Evolutionary conservation across 92 coral and sea anemone species (phyloP).

Genomic region (Umimayanthus kanabou): DNA sequence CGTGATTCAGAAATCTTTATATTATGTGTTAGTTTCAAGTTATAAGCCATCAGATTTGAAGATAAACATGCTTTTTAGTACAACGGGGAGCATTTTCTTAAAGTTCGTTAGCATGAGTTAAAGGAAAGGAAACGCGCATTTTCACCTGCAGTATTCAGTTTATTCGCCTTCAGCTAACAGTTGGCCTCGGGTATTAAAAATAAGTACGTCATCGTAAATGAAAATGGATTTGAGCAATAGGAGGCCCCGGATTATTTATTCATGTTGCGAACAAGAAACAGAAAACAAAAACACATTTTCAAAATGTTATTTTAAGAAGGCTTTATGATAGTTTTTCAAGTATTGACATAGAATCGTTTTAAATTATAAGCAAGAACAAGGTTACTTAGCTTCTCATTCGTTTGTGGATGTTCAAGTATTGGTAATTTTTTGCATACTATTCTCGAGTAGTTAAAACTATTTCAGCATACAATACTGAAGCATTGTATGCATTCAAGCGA

Average conservation of each 20-base stretch:
- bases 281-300: not conserved
- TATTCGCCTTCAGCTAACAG: not conserved
- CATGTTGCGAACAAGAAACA: not conserved
- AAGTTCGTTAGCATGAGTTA: not conserved
- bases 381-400: too few species aligned
- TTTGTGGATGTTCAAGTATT: too few species aligned
- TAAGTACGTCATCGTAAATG: not conserved
- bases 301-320: not conserved
- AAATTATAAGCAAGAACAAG: not conserved
- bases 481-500: too few species aligned
- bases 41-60: conserved; percentile 1
- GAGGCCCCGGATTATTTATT: not conserved
- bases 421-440: too few species aligned
- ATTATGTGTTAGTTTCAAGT: not conserved
- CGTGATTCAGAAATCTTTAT: not conserved
- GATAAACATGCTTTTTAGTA: not conserved
- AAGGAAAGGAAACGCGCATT: not conserved
- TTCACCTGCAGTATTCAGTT: not conserved
- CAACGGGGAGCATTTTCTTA: not conserved
- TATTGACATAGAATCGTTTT: not conserved
- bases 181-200: not conserved
- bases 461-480: too few species aligned
- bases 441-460: too few species aligned
- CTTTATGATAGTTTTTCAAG: not conserved
- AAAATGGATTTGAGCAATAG: not conserved